Base-by-base conservation (phyloP, 2,888 invertebrate species). In the Eristalinus aeneus region DNA sequence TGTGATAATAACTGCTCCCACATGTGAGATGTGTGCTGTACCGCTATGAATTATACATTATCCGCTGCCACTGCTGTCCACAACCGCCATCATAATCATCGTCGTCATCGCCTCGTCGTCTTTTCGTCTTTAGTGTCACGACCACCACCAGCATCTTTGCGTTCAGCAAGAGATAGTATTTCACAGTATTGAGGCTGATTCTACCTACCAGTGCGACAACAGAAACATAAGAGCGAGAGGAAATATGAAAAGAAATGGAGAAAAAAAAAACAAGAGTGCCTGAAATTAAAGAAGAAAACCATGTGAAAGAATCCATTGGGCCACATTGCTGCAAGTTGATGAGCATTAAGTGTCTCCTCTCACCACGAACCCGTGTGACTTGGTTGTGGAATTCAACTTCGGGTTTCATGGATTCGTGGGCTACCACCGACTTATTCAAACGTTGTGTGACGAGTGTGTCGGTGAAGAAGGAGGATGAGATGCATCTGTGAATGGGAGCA, bases 401-500 rank as follows among this genome's bases (percentile, higher is more conserved):
- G 74, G 79, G 65, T 77, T 71, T 68, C 56, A 60, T 63, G 64
- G 78, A 73, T 74, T 83, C 74, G 79, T 83, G 79, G 76, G n/a
- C n/a, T 75, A 63, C 67, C 80, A 79, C 27, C 27, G 74, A 27
- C 27, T 79, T 71, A 83, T 76, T 80, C 80, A 80, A 85, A 85
- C 80, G 84, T 80, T 80, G 84, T 85, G 39, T 75, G 84, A 80
- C 84, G 71, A 27, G 27, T 27, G 27, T 56, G 75, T 80, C 63
- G 23, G 39, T 53, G 56, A 58, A 20, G 71, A 68, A 58, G 56
- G 64, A 20, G 71, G 63, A 27, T 3, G 2, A 3, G 80, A 80
- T 85, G 76, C 84, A 85, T 85, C 80, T 72, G 80, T 72, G 75
- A 85, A 85, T 80, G 63, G 75, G 84, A 80, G 74, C 84, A 84